A percentile compares a stretch with the other conserved stretches of the same genome.
These are phyloP conservation scores for Thereuonema tuberculata DNA, from an alignment of 1,140 invertebrate species.

Conservation along the genomic window DNA sequence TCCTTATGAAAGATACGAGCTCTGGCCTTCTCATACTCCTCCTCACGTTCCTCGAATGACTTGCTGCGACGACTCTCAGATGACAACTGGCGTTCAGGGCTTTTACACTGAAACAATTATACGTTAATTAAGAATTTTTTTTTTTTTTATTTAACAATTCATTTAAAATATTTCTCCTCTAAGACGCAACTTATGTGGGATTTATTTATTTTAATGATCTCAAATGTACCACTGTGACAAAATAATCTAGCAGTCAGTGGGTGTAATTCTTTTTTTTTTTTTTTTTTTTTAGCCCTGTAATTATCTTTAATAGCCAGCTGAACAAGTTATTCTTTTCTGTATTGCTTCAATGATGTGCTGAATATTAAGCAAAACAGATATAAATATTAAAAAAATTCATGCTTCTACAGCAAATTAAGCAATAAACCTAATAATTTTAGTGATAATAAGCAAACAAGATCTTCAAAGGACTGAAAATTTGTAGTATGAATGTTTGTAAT, in stretches of 20 bases:
- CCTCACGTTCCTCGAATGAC: slow-evolving; percentile 78
- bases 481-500: no score
- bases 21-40: slow-evolving; percentile 67
- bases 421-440: no score
- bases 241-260: not conserved
- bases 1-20: slow-evolving; percentile 65
- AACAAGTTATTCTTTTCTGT: no score
- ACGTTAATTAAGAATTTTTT: slow-evolving; percentile 2
- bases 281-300: not conserved
- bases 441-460: no score
- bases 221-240: slow-evolving; percentile 2
- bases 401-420: no score
- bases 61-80: slow-evolving; percentile 58
- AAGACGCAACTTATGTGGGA: no score
- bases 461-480: no score
- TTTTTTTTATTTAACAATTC: not conserved
- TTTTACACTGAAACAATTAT: slow-evolving; percentile 22
- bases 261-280: not conserved
- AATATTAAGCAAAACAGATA: no score
- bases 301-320: not conserved
- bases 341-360: no score
- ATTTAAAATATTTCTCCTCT: no score
- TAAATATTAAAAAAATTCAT: no score
- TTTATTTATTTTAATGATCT: no score
- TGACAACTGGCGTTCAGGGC: slow-evolving; percentile 41